These are phyloP conservation scores for Pseudobourletiella spinata DNA, from an alignment of 1,140 invertebrate genomes.

Conservation along the genomic window DNA sequence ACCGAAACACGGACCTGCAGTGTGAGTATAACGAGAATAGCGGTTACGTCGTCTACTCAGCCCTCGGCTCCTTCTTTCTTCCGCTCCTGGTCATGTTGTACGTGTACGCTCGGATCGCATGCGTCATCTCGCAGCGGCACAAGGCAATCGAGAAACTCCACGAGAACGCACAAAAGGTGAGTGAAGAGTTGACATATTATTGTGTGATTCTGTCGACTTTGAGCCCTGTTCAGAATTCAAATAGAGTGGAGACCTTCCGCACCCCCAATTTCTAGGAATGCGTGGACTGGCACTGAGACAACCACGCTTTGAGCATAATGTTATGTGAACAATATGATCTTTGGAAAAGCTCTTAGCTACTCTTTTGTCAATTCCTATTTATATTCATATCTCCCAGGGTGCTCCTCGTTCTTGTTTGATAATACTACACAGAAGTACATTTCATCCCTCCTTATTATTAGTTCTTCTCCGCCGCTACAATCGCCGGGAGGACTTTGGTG, in stretches of 20 bases:
- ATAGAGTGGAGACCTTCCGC: not conserved
- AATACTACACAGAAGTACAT: too few relatives aligned
- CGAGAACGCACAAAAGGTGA: constrained; percentile 20
- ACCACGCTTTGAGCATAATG: too few relatives aligned
- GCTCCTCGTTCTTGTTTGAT: too few relatives aligned
- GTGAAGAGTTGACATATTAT: not conserved
- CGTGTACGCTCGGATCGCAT: constrained; percentile 69
- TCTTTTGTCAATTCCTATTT: too few relatives aligned
- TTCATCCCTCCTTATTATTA: too few relatives aligned
- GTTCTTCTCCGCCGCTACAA: too few relatives aligned
- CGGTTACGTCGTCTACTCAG: constrained; percentile 81
- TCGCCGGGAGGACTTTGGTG: too few relatives aligned
- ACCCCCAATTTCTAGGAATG: too few relatives aligned
- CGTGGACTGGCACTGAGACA: too few relatives aligned
- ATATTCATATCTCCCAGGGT: too few relatives aligned
- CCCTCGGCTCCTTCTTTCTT: constrained; percentile 85
- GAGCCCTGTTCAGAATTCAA: not conserved
- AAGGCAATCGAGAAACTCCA: constrained; percentile 29
- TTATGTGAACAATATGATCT: too few relatives aligned
- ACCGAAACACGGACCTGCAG: constrained; percentile 45
- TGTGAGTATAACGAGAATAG: constrained; percentile 70
- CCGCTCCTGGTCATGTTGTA: constrained; percentile 86
- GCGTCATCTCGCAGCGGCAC: constrained; percentile 55
- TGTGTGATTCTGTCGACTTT: not conserved
- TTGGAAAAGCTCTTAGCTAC: too few relatives aligned